Evolutionary conservation across 1,140 invertebrate genomes (phyloP).

Genomic region (Drosophila tropicalis): DNA sequence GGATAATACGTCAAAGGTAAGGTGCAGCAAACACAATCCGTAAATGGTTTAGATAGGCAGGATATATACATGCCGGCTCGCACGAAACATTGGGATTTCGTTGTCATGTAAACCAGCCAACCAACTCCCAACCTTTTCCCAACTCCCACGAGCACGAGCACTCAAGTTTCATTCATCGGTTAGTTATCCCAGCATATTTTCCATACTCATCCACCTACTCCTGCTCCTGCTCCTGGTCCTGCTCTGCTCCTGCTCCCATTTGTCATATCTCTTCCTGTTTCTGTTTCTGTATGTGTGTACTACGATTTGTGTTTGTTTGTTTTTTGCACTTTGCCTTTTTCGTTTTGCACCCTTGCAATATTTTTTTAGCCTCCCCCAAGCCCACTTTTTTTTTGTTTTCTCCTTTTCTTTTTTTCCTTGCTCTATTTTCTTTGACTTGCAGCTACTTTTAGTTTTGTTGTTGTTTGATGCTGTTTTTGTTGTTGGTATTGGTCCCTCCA

Average conservation of each 20-base stretch:
- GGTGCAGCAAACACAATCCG: slow-evolving; percentile 71
- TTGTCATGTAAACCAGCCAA: background rate
- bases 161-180: background rate
- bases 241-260: slow-evolving; percentile 26
- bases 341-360: slow-evolving; percentile 54
- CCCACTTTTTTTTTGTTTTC: background rate
- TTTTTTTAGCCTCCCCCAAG: slow-evolving; percentile 9
- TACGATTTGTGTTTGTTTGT: slow-evolving; percentile 55
- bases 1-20: slow-evolving; percentile 88
- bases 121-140: background rate
- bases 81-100: background rate
- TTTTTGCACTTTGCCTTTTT: slow-evolving; percentile 51
- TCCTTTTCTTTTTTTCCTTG: slow-evolving; percentile 16
- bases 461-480: slow-evolving; percentile 12
- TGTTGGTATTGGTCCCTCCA: slow-evolving; percentile 2
- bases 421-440: slow-evolving; percentile 33
- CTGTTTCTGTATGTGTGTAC: slow-evolving; percentile 25
- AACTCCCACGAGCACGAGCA: background rate
- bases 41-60: slow-evolving; percentile 26
- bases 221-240: slow-evolving; percentile 13
- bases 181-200: slow-evolving; percentile 54
- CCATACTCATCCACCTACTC: slow-evolving; percentile 16
- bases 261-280: slow-evolving; percentile 37
- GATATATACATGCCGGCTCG: background rate
- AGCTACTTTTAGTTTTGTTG: slow-evolving; percentile 38